Conservation (phyloP, 2,797 vertebrate genomes). For the Intellagama lesueurii region DNA sequence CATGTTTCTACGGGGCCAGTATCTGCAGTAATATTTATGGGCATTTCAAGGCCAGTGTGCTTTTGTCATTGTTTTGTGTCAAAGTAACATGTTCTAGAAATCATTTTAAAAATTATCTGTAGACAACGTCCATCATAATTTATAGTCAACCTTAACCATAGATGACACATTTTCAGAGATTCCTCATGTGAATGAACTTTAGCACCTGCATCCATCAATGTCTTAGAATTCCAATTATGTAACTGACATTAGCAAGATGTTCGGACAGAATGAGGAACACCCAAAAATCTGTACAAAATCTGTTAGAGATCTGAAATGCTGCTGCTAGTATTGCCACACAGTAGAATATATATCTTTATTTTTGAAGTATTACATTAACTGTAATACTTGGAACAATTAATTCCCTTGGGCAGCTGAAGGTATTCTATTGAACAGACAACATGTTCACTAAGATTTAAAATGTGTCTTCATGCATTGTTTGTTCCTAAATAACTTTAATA, state of each 20-base stretch:
- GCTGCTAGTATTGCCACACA: slow-evolving; percentile 15
- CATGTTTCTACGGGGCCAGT: background rate
- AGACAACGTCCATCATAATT: slow-evolving; percentile 45
- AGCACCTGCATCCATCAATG: slow-evolving; percentile 64
- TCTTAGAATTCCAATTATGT: slow-evolving; percentile 61
- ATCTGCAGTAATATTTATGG: background rate
- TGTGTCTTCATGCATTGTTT: background rate
- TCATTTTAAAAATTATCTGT: background rate
- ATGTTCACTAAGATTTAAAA: background rate
- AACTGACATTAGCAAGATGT: slow-evolving; percentile 67
- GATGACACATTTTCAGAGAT: slow-evolving; percentile 58
- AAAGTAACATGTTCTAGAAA: background rate
- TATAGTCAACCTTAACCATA: slow-evolving; percentile 48
- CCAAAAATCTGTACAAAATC: slow-evolving; percentile 52
- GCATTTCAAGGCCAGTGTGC: slow-evolving; percentile 27
- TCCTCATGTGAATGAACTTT: slow-evolving; percentile 53
- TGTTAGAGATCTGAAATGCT: slow-evolving; percentile 14
- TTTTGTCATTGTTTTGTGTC: slow-evolving; percentile 39
- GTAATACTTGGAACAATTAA: background rate
- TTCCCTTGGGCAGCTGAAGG: background rate
- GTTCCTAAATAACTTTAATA: slow-evolving; percentile 17
- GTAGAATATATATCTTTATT: background rate
- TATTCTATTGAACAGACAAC: background rate
- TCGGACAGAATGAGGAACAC: slow-evolving; percentile 64
- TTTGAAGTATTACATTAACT: slow-evolving; percentile 7